Base-by-base conservation (phyloP, 2,797 vertebrate genomes). In the Dryobates pubescens region DNA sequence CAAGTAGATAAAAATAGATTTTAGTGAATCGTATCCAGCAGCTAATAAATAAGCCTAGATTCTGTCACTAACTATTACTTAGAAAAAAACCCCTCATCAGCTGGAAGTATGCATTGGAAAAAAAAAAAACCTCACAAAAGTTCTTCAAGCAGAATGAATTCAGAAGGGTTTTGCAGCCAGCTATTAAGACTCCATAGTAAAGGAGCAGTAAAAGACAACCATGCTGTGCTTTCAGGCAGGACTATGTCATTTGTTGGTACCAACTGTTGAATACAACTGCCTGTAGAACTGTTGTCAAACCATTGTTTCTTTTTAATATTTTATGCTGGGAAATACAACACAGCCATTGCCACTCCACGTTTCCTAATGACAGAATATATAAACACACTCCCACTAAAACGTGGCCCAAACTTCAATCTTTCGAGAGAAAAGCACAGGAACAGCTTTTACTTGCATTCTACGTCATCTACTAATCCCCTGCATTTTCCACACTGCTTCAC, bases 171-270 rank as follows among this genome's bases (percentile, higher is more conserved):
- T 93, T 94, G 71, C 80, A 95, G 93, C 30, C 69, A 74, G 88
- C 62, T 94, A 93, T 92, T 93, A 91, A 72, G 91, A 75, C 83
- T 89, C 84, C 2, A 23, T 27, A 81, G 79, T 67, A 92, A 82
- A 92, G 43, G 61, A 96, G 82, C 71, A 86, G 77, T 79, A 84
- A 82, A 86, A 92, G 89, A 83, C 2, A 2, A 83, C 77, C 93
- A 93, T 7, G 94, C 87, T 96, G 94, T 76, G 92, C 90, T 90
- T 90, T 92, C 82, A 93, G 85, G 74, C 70, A 94, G 90, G 80
- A 81, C 90, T 15, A 27, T 88, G 89, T 47, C 82, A 90, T 95
- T 94, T 95, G 85, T 65, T 88, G 82, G 62, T 86, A 92, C 62
- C 85, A 95, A 87, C 72, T 86, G 84, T 85, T 87, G 78, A 92